Base-by-base conservation (phyloP, 2,888 invertebrate genomes). In the Synergus laeviventris region DNA sequence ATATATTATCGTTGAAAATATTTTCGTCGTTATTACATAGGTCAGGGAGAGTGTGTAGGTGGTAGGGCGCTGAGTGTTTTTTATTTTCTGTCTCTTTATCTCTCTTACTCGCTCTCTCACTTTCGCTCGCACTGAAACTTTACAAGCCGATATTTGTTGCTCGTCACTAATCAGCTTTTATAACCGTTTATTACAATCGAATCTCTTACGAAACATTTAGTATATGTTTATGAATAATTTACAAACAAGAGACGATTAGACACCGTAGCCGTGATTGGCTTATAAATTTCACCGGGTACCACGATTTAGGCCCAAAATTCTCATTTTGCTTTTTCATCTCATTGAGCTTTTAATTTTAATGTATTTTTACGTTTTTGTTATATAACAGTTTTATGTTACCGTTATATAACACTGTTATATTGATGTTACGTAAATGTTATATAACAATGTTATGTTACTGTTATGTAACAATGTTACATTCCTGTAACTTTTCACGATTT, bases 241-340 rank as follows among this genome's bases (percentile, higher is more conserved):
- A 87, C 87, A 87, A 88, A 89, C 87, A 87, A 86, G 86, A 89
- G 89, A 89, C 87, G 88, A 87, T 86, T 85, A 87, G 85, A 88
- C 86, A 87, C 84, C 83, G 78, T 81, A 79, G 82, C 76, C 81
- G 77, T 81, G 81, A 82, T 81, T 78, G 81, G 79, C 82, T 76
- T 80, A 81, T 78, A 78, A 81, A 81, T 74, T 82, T 79, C 75
- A 80, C 80, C 83, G 84, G 82, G 84, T 81, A 80, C 84, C 82
- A 84, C 83, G 76, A 49, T 59, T 78, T 82, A 38, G 60, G 54
- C 66, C 45, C 49, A 54, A 73, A 18, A 74, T 81, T 49, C 49
- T 74, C 61, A 54, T 62, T 42, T n/a, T 11, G 74, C 74, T 62
- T 73, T 12, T 54, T 73, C 18, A 21, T 36, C 45, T 21, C 38